Base-by-base conservation (phyloP, 1,140 invertebrate species). In the Coelopa frigida region DNA sequence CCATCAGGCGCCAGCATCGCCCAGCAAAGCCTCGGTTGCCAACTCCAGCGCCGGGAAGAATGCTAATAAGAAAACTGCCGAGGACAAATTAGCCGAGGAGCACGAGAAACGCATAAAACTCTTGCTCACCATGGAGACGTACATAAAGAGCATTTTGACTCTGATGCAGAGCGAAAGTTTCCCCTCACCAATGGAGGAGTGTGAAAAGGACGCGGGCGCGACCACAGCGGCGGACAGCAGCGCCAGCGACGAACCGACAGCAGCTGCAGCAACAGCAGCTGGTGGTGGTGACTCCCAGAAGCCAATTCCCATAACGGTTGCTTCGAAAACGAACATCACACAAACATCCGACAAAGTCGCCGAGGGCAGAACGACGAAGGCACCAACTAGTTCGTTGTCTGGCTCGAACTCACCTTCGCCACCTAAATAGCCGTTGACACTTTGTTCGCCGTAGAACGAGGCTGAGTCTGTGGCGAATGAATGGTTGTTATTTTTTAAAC, bases 111-210 rank as follows among this genome's bases (percentile, higher is more conserved):
- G 59, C 3, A 41, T 64, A 1, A 61, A 53, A 46, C 54, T 55
- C 2, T 40, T 68, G 35, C 49, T 54, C 11, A 65, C 57, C 23
- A 65, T 68, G 60, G 64, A 68, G 20, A 59, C 57, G 0, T 68
- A 68, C 17, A 68, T 68, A 5, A 56, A 68, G 35, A 54, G 51
- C 33, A 68, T 68, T 48, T 60, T 68, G 4, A 46, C 48, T 17
- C 54, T 68, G 10, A 56, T 68, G 10, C 67, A 68, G 41, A 48
- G 57, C 18, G 51, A 48, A 6, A 55, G 43, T 43, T 31, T 22
- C 32, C n/a, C 11, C 12, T 45, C 51, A 14, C 47, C 43, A 11
- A 36, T 45, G 27, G 27, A 29, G 27, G 27, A 29, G 27, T 29
- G n/a, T n/a, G n/a, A n/a, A n/a, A n/a, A n/a, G n/a, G n/a, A n/a